Base-by-base conservation (phyloP, 53 echinoderm and acorn worm species). In the Actinopyga echinites region DNA sequence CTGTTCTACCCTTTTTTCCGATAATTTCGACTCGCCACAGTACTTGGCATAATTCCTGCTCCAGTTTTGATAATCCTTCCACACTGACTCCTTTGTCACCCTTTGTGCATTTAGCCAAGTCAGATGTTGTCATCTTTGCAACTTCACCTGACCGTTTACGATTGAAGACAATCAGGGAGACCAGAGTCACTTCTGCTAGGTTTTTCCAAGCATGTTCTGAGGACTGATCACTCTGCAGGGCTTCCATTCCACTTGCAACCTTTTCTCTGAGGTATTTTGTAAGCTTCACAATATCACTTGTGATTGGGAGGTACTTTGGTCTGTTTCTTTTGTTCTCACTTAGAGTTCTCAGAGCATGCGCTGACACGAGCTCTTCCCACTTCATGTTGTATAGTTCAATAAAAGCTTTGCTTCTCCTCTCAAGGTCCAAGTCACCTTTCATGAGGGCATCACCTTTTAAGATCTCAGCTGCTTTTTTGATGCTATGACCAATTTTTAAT, bases 111-210 rank as follows among this genome's bases (percentile, higher is more conserved):
- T 94, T 94, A 28, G 71, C 57, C 30, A 69, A 38, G 75, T 95
- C 87, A 45, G 67, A 26, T 45, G 89, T 24, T 33, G 79, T 91
- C 85, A 92, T 92, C 74, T 85, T 92, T 35, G 92, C 89, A 24
- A 95, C 90, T 45, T 95, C 95, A 8, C 92, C 95, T 22, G 88
- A 86, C 17, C 95, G 30, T 60, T 89, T 89, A 52, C 89, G 26
- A 45, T 95, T 95, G 89, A 95, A 95, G 1, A 95, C 84, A 6
- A 92, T 74, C 32, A 95, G 66, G 63, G 90, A 85, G 19, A 64
- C 44, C 1, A 92, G 67, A 21, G 82, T 66, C 21, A 37, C 83
- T 87, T 92, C 85, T 30, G 89, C 84, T 54, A 95, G 85, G 56
- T 71, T 40, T 81, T 40, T 74, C 95, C 95, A 95, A 33, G 88